A percentile compares a stretch with the other conserved stretches of the same genome.
Evolutionary conservation across 2,888 invertebrate genomes (phyloP).

Genomic region (Cryptocephalus moraei): DNA sequence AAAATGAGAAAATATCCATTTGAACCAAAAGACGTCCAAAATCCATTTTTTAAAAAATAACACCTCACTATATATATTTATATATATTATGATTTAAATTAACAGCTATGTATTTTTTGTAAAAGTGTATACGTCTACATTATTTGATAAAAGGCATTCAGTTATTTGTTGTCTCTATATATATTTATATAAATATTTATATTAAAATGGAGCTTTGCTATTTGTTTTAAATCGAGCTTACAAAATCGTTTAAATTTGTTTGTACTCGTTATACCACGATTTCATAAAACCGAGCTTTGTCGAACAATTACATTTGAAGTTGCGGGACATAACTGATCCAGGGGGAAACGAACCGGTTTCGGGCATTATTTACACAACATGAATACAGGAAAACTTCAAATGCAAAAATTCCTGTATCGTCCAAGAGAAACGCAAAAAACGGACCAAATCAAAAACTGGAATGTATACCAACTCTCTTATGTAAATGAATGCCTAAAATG

Average conservation of each 20-base stretch:
- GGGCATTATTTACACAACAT: constrained; percentile 17
- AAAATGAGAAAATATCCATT: constrained; percentile 18
- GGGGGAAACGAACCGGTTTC: constrained; percentile 4
- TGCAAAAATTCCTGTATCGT: constrained; percentile 17
- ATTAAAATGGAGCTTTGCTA: constrained; percentile 31
- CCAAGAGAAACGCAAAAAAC: no score
- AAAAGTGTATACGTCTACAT: constrained; percentile 41
- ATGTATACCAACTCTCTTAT: constrained; percentile 21
- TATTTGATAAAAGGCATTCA: constrained; percentile 41
- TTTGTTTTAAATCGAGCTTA: constrained; percentile 24
- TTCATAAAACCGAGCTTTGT: constrained; percentile 26
- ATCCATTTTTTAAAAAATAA: constrained; percentile 30
- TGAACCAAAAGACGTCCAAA: constrained; percentile 19
- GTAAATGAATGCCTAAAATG: constrained; percentile 24
- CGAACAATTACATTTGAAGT: constrained; percentile 25
- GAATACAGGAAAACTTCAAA: constrained; percentile 18
- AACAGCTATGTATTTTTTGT: constrained; percentile 35
- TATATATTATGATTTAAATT: constrained; percentile 28
- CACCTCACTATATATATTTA: constrained; percentile 30
- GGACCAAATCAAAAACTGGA: constrained; percentile 22
- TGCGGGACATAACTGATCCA: constrained; percentile 8
- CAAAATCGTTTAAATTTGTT: constrained; percentile 28
- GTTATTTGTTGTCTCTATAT: constrained; percentile 38
- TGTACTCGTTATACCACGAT: constrained; percentile 28
- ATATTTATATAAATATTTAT: constrained; percentile 33